Evolutionary conservation across 1,140 invertebrate genomes (phyloP).

Genomic region (Drosophila fuyamai): DNA sequence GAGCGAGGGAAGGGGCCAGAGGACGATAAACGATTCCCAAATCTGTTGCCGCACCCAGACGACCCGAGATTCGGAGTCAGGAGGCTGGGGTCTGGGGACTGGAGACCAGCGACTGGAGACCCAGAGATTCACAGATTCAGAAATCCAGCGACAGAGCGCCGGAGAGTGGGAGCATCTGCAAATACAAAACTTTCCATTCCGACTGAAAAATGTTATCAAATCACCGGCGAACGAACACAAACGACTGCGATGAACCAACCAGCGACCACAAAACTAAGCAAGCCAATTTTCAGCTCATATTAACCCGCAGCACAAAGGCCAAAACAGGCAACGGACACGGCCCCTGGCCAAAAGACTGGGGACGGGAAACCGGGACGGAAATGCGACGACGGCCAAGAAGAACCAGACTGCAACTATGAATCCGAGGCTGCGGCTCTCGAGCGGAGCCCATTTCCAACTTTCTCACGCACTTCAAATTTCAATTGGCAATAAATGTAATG

Average conservation of each 20-base stretch:
- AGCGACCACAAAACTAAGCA: constrained; percentile 80
- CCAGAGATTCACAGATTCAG: constrained; percentile 15
- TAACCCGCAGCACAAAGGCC: constrained; percentile 83
- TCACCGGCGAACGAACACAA: constrained; percentile 72
- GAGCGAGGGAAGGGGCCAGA: not conserved
- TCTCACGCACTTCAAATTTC: constrained; percentile 85
- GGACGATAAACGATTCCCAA: constrained; percentile 50
- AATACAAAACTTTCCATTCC: constrained; percentile 75
- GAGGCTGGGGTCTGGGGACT: not conserved
- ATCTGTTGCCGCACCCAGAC: constrained; percentile 51
- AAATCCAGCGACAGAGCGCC: constrained; percentile 7
- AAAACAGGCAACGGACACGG: constrained; percentile 53
- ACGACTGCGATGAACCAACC: constrained; percentile 53
- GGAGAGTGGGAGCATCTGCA: constrained; percentile 49
- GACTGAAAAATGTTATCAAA: constrained; percentile 82
- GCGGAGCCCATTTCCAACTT: constrained; percentile 74
- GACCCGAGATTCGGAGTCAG: constrained; percentile 16
- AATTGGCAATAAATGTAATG: constrained; percentile 85
- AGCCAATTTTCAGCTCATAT: constrained; percentile 84
- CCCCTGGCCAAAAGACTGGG: constrained; percentile 40
- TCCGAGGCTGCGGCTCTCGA: constrained; percentile 26
- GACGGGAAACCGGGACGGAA: not conserved
- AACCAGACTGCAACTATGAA: constrained; percentile 39
- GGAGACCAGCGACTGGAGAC: constrained; percentile 2
- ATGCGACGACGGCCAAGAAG: constrained; percentile 19